Percentiles rank a stretch among this genome's conserved stretches.
These are phyloP conservation scores for Pterostichus niger DNA, from an alignment of 2,888 invertebrate species.

Conservation along the genomic window DNA sequence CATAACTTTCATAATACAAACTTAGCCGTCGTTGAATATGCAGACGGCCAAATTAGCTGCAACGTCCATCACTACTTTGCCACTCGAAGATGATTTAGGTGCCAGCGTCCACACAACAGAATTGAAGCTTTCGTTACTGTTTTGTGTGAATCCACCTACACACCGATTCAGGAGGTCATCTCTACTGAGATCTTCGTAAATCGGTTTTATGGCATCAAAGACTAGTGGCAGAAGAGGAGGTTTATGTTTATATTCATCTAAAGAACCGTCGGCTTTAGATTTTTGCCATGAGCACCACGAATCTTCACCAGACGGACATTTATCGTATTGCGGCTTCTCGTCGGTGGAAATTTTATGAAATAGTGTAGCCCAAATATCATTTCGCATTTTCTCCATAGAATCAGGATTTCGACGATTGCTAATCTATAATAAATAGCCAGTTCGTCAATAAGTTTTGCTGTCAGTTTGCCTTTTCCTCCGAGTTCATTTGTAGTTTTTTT, in stretches of 20 bases:
- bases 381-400: conserved; percentile 53
- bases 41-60: conserved; percentile 13
- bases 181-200: conserved; percentile 67
- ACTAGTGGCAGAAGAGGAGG: conserved; percentile 53
- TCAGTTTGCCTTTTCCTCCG: conserved; percentile 57
- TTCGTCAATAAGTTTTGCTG: conserved; percentile 57
- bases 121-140: conserved; percentile 67
- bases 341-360: conserved; percentile 61
- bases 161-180: conserved; percentile 67
- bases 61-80: conserved; percentile 17
- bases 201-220: conserved; percentile 68
- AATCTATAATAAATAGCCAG: conserved; percentile 44
- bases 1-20: no score
- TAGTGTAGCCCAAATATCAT: conserved; percentile 57
- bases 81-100: conserved; percentile 66
- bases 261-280: neutral
- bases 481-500: conserved; percentile 62
- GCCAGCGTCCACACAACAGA: conserved; percentile 65
- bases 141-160: conserved; percentile 68
- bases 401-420: conserved; percentile 1
- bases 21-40: no score
- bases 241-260: neutral
- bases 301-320: conserved; percentile 32
- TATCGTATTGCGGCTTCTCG: conserved; percentile 30
- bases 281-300: conserved; percentile 56